Percentiles rank a stretch among this genome's conserved stretches.
Conservation (phyloP, 2,888 invertebrate species). For the Patella caerulea region DNA sequence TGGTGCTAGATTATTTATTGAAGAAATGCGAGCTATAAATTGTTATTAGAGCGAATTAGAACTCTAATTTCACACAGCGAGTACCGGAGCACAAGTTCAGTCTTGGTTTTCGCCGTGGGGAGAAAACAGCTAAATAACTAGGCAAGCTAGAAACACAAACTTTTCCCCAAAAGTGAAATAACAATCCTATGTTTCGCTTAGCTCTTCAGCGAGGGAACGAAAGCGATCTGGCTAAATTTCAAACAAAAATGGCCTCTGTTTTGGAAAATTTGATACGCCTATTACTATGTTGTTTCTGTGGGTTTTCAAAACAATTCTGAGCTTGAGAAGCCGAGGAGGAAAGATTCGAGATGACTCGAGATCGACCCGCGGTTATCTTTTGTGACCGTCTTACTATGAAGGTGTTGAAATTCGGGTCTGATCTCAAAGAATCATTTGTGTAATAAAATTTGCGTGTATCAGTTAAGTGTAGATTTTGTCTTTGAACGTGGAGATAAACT, state of each 20-base stretch:
- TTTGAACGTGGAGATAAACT: no score
- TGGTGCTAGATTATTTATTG: no score
- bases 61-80: not conserved
- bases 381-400: no score
- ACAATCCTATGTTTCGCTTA: conserved; percentile 23
- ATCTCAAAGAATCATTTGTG: no score
- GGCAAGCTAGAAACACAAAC: conserved; percentile 16
- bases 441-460: no score
- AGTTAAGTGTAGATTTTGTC: no score
- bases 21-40: not conserved
- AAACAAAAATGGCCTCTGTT: conserved; percentile 7
- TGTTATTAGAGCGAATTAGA: conserved; percentile 4
- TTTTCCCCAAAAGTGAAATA: conserved; percentile 18
- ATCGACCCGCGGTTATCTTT: no score
- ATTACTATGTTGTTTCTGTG: not conserved
- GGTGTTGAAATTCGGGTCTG: no score
- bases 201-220: not conserved
- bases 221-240: conserved; percentile 5
- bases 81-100: not conserved
- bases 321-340: no score
- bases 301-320: not conserved
- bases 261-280: conserved; percentile 7
- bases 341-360: no score
- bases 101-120: not conserved
- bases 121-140: conserved; percentile 7